These are phyloP conservation scores for Ascaphus truei DNA, from an alignment of 2,113 vertebrate genomes.

Conservation along the genomic window DNA sequence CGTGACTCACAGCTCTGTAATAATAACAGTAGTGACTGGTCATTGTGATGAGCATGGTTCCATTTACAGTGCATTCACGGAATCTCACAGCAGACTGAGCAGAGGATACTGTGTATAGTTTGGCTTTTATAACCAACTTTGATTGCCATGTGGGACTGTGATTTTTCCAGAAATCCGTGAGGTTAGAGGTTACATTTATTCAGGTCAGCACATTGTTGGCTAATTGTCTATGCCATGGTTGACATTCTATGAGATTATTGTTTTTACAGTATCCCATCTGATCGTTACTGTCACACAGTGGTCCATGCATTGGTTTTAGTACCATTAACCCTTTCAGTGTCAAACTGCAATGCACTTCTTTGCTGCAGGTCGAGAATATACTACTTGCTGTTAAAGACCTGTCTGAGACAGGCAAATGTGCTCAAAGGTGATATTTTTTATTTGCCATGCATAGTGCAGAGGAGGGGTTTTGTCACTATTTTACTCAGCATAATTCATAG, in stretches of 20 bases:
- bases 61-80: neutral
- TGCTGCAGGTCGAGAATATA: too few species aligned
- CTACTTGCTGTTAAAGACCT: too few species aligned
- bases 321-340: too few species aligned
- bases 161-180: slow-evolving; percentile 16
- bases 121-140: neutral
- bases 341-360: too few species aligned
- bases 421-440: neutral
- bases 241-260: neutral
- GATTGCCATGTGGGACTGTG: neutral
- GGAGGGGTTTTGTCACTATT: too few species aligned
- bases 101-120: neutral
- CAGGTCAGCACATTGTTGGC: slow-evolving; percentile 22
- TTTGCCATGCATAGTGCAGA: neutral
- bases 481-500: too few species aligned
- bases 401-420: neutral
- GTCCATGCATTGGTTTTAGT: neutral
- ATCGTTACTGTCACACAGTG: neutral
- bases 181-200: slow-evolving; percentile 11
- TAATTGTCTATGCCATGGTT: slow-evolving; percentile 4
- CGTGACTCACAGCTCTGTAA: neutral
- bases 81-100: neutral
- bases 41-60: neutral
- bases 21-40: neutral
- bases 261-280: neutral